Percentiles rank a stretch among this genome's conserved stretches.
phyloP scores from a whole-genome alignment of 2,113 vertebrate species.

The Centropristis striata region DNA sequence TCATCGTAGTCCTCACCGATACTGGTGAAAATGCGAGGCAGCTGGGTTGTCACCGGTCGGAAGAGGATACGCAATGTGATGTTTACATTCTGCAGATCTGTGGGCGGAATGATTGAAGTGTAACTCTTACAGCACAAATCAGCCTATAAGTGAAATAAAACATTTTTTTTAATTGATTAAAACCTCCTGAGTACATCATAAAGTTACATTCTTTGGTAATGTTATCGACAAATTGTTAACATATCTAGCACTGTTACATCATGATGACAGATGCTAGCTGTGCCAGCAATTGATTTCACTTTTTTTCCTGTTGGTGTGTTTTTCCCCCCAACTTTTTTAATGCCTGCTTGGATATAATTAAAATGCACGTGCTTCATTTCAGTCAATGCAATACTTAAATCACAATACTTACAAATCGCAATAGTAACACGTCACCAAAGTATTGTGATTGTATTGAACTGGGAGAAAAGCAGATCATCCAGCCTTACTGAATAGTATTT shows the following conservation, averaged over 20 bases:
- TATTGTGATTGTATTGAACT: too few relatives aligned
- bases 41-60: constrained; percentile 89
- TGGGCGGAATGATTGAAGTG: neutral
- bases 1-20: constrained; percentile 99
- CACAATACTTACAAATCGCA: too few relatives aligned
- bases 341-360: too few relatives aligned
- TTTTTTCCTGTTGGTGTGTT: neutral
- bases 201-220: neutral
- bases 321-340: too few relatives aligned
- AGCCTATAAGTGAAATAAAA: neutral
- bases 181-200: neutral
- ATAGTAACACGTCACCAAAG: too few relatives aligned
- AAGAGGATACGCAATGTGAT: constrained; percentile 98
- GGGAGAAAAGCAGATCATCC: too few relatives aligned
- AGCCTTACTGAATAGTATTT: neutral
- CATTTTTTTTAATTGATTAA: neutral
- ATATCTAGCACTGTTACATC: neutral
- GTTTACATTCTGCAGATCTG: constrained; percentile 99
- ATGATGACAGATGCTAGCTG: neutral
- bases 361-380: too few relatives aligned
- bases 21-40: constrained; percentile 95
- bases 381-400: too few relatives aligned
- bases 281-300: too few relatives aligned
- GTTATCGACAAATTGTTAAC: neutral
- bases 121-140: neutral